Conservation (phyloP, 1,140 invertebrate genomes). For the Lepidurus couesii region DNA sequence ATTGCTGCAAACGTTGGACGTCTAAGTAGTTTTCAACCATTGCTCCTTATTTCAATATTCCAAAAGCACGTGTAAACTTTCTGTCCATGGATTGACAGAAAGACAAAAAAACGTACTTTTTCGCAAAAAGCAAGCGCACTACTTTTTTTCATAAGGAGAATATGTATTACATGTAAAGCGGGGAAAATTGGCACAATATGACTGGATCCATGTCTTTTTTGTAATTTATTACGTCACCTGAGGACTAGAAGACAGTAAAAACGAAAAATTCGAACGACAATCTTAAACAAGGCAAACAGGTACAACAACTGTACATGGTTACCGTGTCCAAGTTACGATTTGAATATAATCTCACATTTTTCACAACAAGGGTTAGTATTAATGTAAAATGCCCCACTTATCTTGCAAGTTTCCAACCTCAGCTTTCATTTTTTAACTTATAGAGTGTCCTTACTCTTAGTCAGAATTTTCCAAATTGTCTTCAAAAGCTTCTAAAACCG, state of each 20-base stretch:
- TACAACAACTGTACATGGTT: slow-evolving; percentile 6
- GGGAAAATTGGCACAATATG: not conserved
- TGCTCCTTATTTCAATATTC: not conserved
- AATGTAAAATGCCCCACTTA: not conserved
- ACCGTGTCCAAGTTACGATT: not conserved
- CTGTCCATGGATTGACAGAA: not conserved
- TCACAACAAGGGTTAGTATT: not conserved
- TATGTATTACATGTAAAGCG: slow-evolving; percentile 4
- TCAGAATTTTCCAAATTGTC: not conserved
- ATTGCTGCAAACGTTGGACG: not conserved
- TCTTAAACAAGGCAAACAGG: not conserved
- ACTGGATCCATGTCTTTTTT: slow-evolving; percentile 4
- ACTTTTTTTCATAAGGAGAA: not conserved
- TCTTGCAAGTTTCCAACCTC: too few species aligned
- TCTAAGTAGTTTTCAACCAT: not conserved
- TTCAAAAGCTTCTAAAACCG: not conserved
- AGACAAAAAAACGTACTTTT: not conserved
- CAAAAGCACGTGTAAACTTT: not conserved
- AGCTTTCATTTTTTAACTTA: too few species aligned
- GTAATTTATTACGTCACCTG: not conserved
- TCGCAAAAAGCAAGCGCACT: not conserved
- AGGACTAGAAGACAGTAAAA: slow-evolving; percentile 9
- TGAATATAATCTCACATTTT: slow-evolving; percentile 14
- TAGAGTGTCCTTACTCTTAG: not conserved
- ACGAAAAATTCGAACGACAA: not conserved